A percentile compares a stretch with the other conserved stretches of the same genome.
These are phyloP conservation scores for Caenorhabditis briggsae DNA, from an alignment of 1,140 invertebrate genomes.

Conservation along the genomic window DNA sequence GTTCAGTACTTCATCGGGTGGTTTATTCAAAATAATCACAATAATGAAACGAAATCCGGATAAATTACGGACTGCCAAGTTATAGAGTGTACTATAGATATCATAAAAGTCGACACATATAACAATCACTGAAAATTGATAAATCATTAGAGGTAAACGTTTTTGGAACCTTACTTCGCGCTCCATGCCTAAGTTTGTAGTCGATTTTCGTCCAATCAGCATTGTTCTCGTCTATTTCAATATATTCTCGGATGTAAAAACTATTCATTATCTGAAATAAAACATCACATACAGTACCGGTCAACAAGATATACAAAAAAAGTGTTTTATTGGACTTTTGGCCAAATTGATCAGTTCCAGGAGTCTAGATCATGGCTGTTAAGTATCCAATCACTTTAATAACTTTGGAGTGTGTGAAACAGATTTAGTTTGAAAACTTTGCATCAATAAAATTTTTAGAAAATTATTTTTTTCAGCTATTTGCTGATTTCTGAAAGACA, in stretches of 20 bases:
- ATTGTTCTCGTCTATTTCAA: slow-evolving; percentile 34
- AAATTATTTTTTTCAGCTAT: too few species aligned
- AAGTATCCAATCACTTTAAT: too few species aligned
- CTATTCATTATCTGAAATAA: slow-evolving; percentile 4
- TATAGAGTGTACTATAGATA: slow-evolving; percentile 8
- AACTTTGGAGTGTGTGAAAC: too few species aligned
- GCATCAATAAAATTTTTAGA: too few species aligned
- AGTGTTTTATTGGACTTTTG: too few species aligned
- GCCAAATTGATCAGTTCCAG: too few species aligned
- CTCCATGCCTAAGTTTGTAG: neutral
- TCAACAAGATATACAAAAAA: too few species aligned
- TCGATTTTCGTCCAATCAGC: slow-evolving; percentile 4
- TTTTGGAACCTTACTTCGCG: neutral
- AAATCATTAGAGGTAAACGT: neutral
- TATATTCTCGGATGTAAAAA: neutral
- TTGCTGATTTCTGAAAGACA: too few species aligned
- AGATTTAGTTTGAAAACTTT: too few species aligned
- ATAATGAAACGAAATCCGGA: slow-evolving; percentile 27
- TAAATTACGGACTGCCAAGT: neutral
- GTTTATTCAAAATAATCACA: slow-evolving; percentile 9
- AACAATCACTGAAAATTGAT: slow-evolving; percentile 30
- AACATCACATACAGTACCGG: too few species aligned
- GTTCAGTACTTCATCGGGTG: slow-evolving; percentile 18
- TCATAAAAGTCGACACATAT: slow-evolving; percentile 30
- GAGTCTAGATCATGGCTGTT: too few species aligned